These are phyloP conservation scores for Cygnus buccinator DNA, from an alignment of 2,113 vertebrate species.

Conservation along the genomic window DNA sequence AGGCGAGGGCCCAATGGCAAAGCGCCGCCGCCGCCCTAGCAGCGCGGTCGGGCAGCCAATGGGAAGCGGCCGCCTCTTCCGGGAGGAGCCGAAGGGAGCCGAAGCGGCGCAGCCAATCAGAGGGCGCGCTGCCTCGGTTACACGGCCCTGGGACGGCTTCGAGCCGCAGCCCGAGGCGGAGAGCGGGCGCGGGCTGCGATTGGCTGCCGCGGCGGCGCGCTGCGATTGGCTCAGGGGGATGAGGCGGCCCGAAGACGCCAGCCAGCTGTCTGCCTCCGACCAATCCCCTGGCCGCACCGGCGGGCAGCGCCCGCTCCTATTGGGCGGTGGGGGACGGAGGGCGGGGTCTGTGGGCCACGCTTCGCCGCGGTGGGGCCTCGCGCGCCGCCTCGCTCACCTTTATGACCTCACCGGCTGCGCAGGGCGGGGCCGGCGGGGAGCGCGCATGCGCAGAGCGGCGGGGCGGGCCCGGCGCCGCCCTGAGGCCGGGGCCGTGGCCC, in stretches of 20 bases:
- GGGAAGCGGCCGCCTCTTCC: neutral
- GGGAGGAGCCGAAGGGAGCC: neutral
- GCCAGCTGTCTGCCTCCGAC: neutral
- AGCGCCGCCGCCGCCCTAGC: slow-evolving; percentile 47
- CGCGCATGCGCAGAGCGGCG: neutral
- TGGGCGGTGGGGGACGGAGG: neutral
- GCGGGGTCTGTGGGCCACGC: neutral
- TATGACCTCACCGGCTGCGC: neutral
- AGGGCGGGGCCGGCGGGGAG: neutral
- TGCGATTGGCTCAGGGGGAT: neutral
- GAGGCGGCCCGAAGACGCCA: neutral
- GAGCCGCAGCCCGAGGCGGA: neutral
- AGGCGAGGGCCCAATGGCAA: neutral
- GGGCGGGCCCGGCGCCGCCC: neutral
- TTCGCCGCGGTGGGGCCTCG: neutral
- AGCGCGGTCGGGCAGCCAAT: slow-evolving; percentile 46
- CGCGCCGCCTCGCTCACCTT: neutral
- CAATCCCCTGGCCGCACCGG: neutral
- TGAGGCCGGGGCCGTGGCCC: no score
- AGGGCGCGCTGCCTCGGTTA: neutral
- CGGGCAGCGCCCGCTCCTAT: neutral
- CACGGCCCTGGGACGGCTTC: neutral
- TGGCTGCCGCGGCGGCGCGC: neutral
- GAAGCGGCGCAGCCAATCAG: neutral
- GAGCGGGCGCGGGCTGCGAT: neutral